Percentiles rank a stretch among this genome's conserved stretches.
Evolutionary conservation across 2,888 invertebrate species (phyloP).

Genomic region (Dolomedes plantarius): DNA sequence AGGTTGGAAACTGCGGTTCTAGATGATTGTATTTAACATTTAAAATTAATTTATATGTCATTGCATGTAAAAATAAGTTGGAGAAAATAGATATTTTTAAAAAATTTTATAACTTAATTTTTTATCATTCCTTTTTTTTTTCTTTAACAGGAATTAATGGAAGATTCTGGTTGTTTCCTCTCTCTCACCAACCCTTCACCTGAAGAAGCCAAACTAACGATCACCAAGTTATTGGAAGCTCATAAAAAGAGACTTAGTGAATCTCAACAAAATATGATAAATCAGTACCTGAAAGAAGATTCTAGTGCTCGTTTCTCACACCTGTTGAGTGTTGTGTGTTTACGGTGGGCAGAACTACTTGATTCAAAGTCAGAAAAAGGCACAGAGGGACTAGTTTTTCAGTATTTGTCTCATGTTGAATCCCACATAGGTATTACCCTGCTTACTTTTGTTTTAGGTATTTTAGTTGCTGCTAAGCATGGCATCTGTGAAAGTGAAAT

Average conservation of each 20-base stretch:
- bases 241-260: constrained; percentile 43
- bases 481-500: constrained; percentile 90
- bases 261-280: constrained; percentile 31
- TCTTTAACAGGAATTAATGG: constrained; percentile 36
- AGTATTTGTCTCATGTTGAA: constrained; percentile 62
- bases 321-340: constrained; percentile 39
- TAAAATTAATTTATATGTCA: too few species aligned
- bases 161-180: constrained; percentile 43
- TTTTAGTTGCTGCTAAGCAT: constrained; percentile 85
- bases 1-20: too few species aligned
- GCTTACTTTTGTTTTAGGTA: constrained; percentile 81
- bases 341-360: constrained; percentile 42
- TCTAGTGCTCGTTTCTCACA: constrained; percentile 45
- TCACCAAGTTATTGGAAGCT: constrained; percentile 43
- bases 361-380: constrained; percentile 38
- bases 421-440: constrained; percentile 56
- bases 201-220: constrained; percentile 43
- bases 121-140: too few species aligned
- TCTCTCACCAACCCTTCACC: constrained; percentile 31
- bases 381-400: constrained; percentile 54
- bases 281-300: constrained; percentile 37
- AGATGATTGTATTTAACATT: too few species aligned
- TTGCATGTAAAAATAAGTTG: too few species aligned
- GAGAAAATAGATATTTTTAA: too few species aligned
- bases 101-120: too few species aligned